A percentile compares a stretch with the other conserved stretches of the same genome.
phyloP scores from a whole-genome alignment of 2,888 invertebrate species.

The Chymomyza procnemis region DNA sequence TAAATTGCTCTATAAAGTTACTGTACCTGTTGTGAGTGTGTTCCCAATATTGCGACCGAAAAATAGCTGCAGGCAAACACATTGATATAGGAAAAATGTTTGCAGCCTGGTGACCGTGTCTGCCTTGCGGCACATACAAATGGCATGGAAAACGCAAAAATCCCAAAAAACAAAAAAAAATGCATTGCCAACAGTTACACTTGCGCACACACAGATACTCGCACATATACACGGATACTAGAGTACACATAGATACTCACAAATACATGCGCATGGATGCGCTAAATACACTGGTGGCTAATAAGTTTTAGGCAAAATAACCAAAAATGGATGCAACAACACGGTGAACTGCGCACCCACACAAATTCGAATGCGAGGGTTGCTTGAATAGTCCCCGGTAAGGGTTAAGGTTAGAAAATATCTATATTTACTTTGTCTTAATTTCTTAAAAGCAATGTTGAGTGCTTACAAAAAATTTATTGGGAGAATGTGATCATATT shows the following conservation, averaged over 20 bases:
- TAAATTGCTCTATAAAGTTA: background rate
- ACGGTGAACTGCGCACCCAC: constrained; percentile 40
- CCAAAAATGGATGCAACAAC: constrained; percentile 24
- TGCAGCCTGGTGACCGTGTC: constrained; percentile 1
- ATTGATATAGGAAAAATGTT: constrained; percentile 30
- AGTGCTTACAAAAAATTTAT: too few species aligned
- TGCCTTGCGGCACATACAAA: constrained; percentile 17
- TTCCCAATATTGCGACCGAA: background rate
- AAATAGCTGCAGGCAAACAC: constrained; percentile 32
- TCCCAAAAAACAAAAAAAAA: background rate
- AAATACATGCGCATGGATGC: constrained; percentile 41
- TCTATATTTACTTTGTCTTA: too few species aligned
- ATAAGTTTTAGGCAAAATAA: constrained; percentile 68
- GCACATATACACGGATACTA: too few species aligned
- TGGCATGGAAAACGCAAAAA: background rate
- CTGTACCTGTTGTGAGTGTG: background rate
- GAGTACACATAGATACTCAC: background rate
- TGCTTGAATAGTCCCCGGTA: too few species aligned
- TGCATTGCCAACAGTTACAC: constrained; percentile 46
- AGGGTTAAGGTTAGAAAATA: too few species aligned
- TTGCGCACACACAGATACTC: constrained; percentile 31
- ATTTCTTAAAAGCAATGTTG: too few species aligned
- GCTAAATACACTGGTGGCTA: constrained; percentile 68
- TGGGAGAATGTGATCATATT: too few species aligned
- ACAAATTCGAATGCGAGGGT: constrained; percentile 7